These are phyloP conservation scores for Cyclargus thomasi DNA, from an alignment of 1,140 invertebrate species.

Conservation along the genomic window DNA sequence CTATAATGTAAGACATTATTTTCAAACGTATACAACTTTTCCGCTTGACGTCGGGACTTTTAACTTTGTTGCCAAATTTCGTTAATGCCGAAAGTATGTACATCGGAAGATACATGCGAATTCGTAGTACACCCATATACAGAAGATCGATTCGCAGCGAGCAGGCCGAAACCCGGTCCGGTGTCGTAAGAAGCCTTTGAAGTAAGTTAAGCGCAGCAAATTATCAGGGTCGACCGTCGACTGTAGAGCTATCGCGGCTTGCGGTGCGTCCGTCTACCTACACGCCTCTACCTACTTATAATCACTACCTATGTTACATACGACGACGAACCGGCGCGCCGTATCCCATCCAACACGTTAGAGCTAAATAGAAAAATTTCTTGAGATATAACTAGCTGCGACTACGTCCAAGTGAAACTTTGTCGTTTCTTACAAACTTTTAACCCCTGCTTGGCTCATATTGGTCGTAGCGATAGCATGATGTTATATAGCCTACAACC, in stretches of 20 bases:
- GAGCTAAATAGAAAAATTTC: no score
- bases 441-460: no score
- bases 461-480: no score
- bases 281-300: slow-evolving; percentile 37
- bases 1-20: background rate
- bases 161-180: slow-evolving; percentile 39
- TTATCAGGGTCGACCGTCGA: slow-evolving; percentile 66
- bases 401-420: no score
- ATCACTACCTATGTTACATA: slow-evolving; percentile 34
- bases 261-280: slow-evolving; percentile 50
- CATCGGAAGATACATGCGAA: no score
- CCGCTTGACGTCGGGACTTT: no score
- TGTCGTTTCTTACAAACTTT: no score
- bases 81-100: no score
- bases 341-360: background rate
- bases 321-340: slow-evolving; percentile 32
- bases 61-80: no score
- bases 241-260: slow-evolving; percentile 40
- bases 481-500: no score
- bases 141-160: slow-evolving; percentile 17
- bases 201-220: slow-evolving; percentile 69
- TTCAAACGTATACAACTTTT: no score
- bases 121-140: background rate
- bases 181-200: slow-evolving; percentile 70
- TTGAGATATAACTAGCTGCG: no score